Percentiles rank a stretch among this genome's conserved stretches.
Conservation (phyloP, 1,140 invertebrate genomes). For the Calephelis nemesis region DNA sequence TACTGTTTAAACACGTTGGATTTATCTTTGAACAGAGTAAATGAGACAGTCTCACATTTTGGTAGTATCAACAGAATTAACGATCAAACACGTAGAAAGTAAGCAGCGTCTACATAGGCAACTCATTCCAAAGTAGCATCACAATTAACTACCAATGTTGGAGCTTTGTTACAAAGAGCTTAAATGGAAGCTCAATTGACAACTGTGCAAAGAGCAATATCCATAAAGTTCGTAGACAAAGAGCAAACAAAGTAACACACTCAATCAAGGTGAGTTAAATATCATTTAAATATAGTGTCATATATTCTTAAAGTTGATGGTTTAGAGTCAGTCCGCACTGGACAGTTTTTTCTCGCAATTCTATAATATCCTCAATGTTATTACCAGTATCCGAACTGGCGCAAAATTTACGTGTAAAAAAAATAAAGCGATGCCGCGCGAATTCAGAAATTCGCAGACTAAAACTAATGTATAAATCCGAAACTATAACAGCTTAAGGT, state of each 20-base stretch:
- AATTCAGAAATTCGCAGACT: too few relatives aligned
- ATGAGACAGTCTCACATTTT: not conserved
- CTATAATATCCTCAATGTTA: too few relatives aligned
- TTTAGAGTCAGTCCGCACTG: too few relatives aligned
- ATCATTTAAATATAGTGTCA: not conserved
- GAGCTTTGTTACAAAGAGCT: slow-evolving; percentile 14
- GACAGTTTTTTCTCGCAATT: too few relatives aligned
- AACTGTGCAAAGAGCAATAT: slow-evolving; percentile 6
- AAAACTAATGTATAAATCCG: too few relatives aligned
- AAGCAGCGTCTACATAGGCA: not conserved
- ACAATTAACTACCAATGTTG: slow-evolving; percentile 3
- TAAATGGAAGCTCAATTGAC: slow-evolving; percentile 6
- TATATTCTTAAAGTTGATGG: too few relatives aligned
- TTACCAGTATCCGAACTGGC: too few relatives aligned
- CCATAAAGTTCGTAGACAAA: not conserved
- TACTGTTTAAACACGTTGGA: too few relatives aligned
- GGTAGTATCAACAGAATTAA: not conserved
- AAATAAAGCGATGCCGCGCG: too few relatives aligned
- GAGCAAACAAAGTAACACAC: slow-evolving; percentile 1
- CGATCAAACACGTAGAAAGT: not conserved
- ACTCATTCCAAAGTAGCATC: not conserved
- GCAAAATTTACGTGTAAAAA: too few relatives aligned
- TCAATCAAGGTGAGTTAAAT: not conserved
- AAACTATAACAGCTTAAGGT: too few relatives aligned
- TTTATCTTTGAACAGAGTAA: too few relatives aligned